These are phyloP conservation scores for Chelonia mydas DNA, from an alignment of 2,797 vertebrate genomes.

Conservation along the genomic window DNA sequence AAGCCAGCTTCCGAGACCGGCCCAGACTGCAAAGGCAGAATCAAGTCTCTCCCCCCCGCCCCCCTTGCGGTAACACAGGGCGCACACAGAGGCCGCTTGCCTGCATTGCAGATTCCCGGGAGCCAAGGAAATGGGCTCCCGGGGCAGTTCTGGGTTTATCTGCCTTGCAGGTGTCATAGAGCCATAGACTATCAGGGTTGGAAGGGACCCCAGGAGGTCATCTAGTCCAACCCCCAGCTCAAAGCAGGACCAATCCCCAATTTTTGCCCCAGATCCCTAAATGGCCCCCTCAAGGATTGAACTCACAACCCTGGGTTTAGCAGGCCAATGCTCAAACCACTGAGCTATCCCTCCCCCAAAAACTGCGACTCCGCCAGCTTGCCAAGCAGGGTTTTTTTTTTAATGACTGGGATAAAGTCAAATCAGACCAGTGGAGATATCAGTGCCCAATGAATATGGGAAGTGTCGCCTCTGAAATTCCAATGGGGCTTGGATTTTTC, in stretches of 20 bases:
- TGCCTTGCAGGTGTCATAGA: background rate
- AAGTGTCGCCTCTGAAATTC: background rate
- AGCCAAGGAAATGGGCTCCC: background rate
- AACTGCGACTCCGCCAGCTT: background rate
- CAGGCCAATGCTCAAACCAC: too few species aligned
- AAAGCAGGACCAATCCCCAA: too few species aligned
- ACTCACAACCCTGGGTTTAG: too few species aligned
- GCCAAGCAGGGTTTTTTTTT: background rate
- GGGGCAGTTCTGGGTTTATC: background rate
- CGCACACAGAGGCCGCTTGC: background rate
- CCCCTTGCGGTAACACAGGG: slow-evolving; percentile 7
- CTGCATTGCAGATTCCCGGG: background rate
- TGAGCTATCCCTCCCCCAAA: too few species aligned
- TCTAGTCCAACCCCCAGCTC: too few species aligned
- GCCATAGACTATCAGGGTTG: too few species aligned
- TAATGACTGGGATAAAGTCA: background rate
- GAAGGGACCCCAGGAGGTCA: too few species aligned
- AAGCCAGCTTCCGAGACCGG: slow-evolving; percentile 25
- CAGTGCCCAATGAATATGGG: background rate
- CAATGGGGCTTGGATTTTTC: background rate
- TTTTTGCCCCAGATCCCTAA: too few species aligned
- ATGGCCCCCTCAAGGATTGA: too few species aligned
- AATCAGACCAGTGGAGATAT: background rate
- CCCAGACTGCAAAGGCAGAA: background rate
- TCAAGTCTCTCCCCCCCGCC: background rate